Evolutionary conservation across 1,140 invertebrate species (phyloP), one percentile per base, ranked within the genome.

Genomic region (Sycophaga agraensis): DNA sequence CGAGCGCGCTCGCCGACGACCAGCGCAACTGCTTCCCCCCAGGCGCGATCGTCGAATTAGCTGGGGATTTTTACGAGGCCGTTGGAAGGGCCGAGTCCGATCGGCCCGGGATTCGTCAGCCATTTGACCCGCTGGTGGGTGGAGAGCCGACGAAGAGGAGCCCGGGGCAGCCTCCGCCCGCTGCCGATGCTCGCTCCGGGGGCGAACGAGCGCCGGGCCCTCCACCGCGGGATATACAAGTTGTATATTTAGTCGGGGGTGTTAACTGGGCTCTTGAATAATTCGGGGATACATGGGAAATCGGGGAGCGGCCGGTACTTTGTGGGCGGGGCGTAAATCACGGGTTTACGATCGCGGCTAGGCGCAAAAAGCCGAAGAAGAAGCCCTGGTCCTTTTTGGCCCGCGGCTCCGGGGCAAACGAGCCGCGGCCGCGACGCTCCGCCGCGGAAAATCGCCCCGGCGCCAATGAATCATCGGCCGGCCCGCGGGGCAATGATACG

Each of bases 1-100:
- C n/a, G n/a, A n/a, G n/a, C n/a, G n/a, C n/a, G n/a, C n/a, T n/a
- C n/a, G n/a, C n/a, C n/a, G n/a, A n/a, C 26, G 19, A 59, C 42
- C 22, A 40, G 39, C 31, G 16, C 54, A 56, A 63, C 58, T 65
- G 63, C 56, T 64, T 67, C 63, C 65, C 50, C 71, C 34, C 64
- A 64, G n/a, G n/a, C 49, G 65, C 63, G 65, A 61, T 69, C 55
- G 67, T 54, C 63, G 65, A 67, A 65, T 43, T 51, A n/a, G n/a
- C n/a, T 61, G 67, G 66, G 72, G 73, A 73, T 74, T 75, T 75
- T 74, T 73, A 75, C 68, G 68, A 66, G 67, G 66, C 55, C 67
- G 66, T 73, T 72, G 70, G 64, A 70, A 16, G 24, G 9, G 28
- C 19, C 46, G 22, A 22, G 19, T 22, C 19, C 14, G 16, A 16